Evolutionary conservation across 2,888 invertebrate species (phyloP), one percentile per base, ranked within the genome.

Genomic region (Drosophila lutescens): DNA sequence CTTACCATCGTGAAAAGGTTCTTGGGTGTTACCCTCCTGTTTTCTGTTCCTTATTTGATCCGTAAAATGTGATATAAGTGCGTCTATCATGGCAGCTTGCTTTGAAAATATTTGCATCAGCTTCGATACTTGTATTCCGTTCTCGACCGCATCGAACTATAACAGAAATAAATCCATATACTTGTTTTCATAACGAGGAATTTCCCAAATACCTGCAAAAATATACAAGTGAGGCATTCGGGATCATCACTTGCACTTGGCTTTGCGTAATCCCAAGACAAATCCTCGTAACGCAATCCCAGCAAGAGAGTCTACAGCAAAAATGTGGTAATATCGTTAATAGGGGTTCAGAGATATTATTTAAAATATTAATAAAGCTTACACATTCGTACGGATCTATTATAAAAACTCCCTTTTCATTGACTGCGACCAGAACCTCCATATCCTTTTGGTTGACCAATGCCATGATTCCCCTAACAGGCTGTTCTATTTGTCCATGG

Each of bases 401-500:
- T 70, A 98, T 95, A 90, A 96, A 97, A 72, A 98, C 94, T 5
- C 97, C 97, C 65, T 95, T 94, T 2, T 95, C 94, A 90, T 97
- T 98, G 84, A 98, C 95, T n/a, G 97, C 98, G 43, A 98, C 95
- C 46, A 97, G 93, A 20, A 99, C 97, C 6, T 97, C 96, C 77
- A 97, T 94, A 91, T 98, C 98, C 80, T 96, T 96, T 91, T 97
- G 96, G 1, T 96, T 96, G 65, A 98, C 94, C 87, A 98, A 93
- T 62, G 97, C 96, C 68, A 96, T 96, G 67, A 98, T 93, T 53
- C 97, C 97, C 59, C 97, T 94, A 0, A 97, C 96, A 0, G 98
- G 98, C 92, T 97, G 97, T 92, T 98, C 98, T 58, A 98, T 96
- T 93, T 98, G 98, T 9, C 98, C 98, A 93, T 97, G 96, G 92